Percentiles rank a stretch among this genome's conserved stretches.
Conservation (phyloP, 2,113 vertebrate species). For the Natator depressus region DNA sequence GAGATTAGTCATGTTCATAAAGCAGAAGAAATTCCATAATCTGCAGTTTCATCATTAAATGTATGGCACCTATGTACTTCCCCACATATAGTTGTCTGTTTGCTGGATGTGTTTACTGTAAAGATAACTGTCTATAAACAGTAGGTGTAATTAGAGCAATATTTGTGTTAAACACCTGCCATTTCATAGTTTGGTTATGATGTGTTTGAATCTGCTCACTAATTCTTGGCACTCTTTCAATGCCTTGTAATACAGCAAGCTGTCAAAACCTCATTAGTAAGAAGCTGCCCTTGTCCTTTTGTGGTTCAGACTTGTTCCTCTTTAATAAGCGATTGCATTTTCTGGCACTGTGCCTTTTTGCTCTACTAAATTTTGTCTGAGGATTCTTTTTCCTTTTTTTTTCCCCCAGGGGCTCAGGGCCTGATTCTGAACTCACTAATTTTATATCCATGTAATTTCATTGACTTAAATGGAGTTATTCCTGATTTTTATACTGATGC, state of each 20-base stretch:
- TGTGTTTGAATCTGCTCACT: not conserved
- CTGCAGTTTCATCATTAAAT: slow-evolving; percentile 31
- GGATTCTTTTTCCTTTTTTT: slow-evolving; percentile 50
- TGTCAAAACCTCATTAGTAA: not conserved
- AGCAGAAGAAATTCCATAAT: slow-evolving; percentile 44
- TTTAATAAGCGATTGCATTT: slow-evolving; percentile 28
- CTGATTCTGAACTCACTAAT: not conserved
- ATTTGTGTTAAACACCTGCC: not conserved
- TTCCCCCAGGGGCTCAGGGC: not conserved
- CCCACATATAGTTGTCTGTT: not conserved
- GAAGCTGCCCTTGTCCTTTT: not conserved
- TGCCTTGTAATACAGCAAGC: not conserved
- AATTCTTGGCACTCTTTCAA: not conserved
- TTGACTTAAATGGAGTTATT: not conserved
- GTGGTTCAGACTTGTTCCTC: slow-evolving; percentile 44
- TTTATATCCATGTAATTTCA: not conserved
- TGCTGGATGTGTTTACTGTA: not conserved
- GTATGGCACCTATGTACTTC: not conserved
- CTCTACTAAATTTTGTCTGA: slow-evolving; percentile 10
- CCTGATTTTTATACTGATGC: not conserved
- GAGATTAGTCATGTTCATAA: slow-evolving; percentile 34
- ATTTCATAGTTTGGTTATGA: not conserved
- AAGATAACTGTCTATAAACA: not conserved
- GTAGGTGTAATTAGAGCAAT: not conserved
- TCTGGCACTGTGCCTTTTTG: slow-evolving; percentile 18